Conservation (phyloP, 2,888 invertebrate species). For the Thelaira solivaga region DNA sequence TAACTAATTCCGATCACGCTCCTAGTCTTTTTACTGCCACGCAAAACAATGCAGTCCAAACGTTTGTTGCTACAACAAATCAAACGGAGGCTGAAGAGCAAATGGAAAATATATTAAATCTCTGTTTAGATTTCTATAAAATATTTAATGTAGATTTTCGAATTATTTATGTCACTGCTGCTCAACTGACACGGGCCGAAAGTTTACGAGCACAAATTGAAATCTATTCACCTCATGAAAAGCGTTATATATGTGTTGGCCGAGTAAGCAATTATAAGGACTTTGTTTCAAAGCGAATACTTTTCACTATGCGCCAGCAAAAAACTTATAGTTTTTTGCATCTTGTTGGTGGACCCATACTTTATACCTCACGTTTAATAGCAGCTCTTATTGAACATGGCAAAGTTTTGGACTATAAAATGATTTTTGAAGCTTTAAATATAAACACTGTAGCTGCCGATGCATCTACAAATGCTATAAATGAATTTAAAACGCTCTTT, state of each 20-base stretch:
- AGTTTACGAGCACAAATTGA: conserved; percentile 83
- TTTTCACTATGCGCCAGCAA: conserved; percentile 82
- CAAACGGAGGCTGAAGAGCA: conserved; percentile 77
- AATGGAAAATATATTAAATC: conserved; percentile 79
- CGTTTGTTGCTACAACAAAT: conserved; percentile 81
- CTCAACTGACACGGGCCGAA: conserved; percentile 82
- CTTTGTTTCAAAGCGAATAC: conserved; percentile 87
- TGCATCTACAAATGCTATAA: conserved; percentile 58
- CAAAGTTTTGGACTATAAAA: conserved; percentile 61
- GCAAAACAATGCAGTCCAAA: conserved; percentile 83
- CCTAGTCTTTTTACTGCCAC: conserved; percentile 81
- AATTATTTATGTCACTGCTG: conserved; percentile 81
- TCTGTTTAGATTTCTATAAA: conserved; percentile 81
- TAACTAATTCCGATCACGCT: conserved; percentile 65
- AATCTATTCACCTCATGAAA: conserved; percentile 83
- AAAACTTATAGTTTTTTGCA: conserved; percentile 81
- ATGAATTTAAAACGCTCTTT: conserved; percentile 72
- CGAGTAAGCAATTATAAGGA: conserved; percentile 84
- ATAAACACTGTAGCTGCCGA: not conserved
- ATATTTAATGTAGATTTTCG: conserved; percentile 82
- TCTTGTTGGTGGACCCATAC: conserved; percentile 84
- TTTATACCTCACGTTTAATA: conserved; percentile 86
- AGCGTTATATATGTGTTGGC: conserved; percentile 85
- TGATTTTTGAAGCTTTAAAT: conserved; percentile 49
- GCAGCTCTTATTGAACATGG: conserved; percentile 85